Conservation (phyloP, 2,113 vertebrate genomes). For the Notiomystis cincta region DNA sequence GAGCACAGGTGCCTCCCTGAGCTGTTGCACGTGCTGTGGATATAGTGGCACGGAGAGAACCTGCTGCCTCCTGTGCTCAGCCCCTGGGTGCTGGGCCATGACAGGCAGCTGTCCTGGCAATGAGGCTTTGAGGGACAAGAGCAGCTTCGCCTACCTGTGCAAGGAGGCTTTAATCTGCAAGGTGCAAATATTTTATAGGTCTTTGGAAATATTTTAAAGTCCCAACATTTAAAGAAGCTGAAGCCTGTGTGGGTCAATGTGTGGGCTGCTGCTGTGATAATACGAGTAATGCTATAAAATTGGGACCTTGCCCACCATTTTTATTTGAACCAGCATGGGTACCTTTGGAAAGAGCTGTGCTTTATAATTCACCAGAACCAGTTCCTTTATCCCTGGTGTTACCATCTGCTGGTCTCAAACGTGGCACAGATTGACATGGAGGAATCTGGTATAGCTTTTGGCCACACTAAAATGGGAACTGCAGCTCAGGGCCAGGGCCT, state of each 20-base stretch:
- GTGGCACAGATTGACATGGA: fast-evolving
- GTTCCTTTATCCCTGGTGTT: neutral
- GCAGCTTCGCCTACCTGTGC: neutral
- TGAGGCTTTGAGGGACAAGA: neutral
- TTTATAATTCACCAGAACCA: neutral
- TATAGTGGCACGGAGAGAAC: fast-evolving
- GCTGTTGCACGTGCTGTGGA: neutral
- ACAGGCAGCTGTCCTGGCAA: fast-evolving
- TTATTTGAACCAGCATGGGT: fast-evolving
- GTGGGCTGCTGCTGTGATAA: neutral
- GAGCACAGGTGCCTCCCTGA: neutral
- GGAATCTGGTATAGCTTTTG: neutral
- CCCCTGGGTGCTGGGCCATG: neutral
- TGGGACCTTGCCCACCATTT: neutral
- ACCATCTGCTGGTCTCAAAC: fast-evolving
- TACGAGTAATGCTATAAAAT: neutral
- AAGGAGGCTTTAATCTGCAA: neutral
- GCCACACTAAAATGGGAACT: neutral
- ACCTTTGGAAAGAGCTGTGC: neutral
- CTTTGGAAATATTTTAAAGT: neutral
- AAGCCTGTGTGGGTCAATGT: fast-evolving
- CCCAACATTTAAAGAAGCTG: neutral
- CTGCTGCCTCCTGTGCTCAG: neutral
- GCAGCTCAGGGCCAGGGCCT: neutral
- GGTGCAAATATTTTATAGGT: neutral